Base-by-base conservation (phyloP, 2,797 vertebrate genomes). In the Carcharodon carcharias region DNA sequence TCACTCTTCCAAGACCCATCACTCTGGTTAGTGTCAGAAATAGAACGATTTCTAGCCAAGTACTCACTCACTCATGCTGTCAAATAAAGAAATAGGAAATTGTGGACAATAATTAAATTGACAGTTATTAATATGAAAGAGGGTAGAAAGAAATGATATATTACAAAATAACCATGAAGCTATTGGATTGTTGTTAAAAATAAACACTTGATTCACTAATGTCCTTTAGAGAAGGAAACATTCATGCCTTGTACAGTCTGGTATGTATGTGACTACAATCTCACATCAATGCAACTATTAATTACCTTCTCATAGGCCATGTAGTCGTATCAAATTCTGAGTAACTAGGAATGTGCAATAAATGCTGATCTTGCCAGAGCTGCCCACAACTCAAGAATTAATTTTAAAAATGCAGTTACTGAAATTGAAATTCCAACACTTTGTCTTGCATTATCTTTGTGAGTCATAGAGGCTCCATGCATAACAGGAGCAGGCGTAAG, bases 101-200 rank as follows among this genome's bases (percentile, higher is more conserved):
- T n/a, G n/a, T n/a, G n/a, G n/a, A n/a, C n/a, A n/a, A 35, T 35
- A 89, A 58, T 89, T 89, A 89, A 89, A 89, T 89, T 89, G 87
- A 3, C 4, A 89, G 50, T 35, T 31, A 28, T 58, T 14, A 58
- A 89, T 31, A 31, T 89, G 54, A 58, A 58, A 58, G 3, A 58
- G 54, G 45, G 14, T 58, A 58, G 16, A 58, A 89, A 56, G 28
- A 88, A 56, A 88, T 56, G 7, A 58, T 58, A 89, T 35, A 16
- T 89, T 89, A 58, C 50, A 56, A 58, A 89, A 89, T 58, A 28
- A 89, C 87, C 4, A 5, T 89, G 87, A 58, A 89, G 87, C 87
- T 89, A 11, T 58, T 4, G 28, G 28, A 58, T 1, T 58, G 31
- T 58, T 35, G 26, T 16, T 35, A 18, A 85, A 50, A 45, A 50